These are phyloP conservation scores for Hermaeophaga mercurialis DNA, from an alignment of 2,888 invertebrate species.

Conservation along the genomic window DNA sequence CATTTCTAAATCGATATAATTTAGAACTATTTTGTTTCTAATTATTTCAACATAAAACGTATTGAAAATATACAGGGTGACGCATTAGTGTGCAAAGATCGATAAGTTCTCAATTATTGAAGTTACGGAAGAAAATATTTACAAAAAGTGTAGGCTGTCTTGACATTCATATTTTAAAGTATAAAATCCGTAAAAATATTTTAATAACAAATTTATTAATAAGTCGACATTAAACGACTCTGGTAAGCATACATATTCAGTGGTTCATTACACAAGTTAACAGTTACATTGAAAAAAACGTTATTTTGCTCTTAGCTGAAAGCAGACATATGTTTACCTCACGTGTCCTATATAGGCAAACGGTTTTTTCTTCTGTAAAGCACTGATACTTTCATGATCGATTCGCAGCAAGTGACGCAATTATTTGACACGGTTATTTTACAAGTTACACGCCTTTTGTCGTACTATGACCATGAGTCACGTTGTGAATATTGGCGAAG, in stretches of 20 bases:
- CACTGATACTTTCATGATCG: conserved; percentile 16
- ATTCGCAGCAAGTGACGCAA: conserved; percentile 14
- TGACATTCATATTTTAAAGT: no score
- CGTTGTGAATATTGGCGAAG: neutral
- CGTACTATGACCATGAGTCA: conserved; percentile 12
- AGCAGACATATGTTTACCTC: conserved; percentile 15
- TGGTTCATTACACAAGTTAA: conserved; percentile 6
- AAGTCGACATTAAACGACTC: neutral
- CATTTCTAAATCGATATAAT: no score
- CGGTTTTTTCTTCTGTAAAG: neutral
- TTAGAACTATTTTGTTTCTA: no score
- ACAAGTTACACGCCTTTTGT: conserved; percentile 16
- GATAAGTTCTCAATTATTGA: no score
- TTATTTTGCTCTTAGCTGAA: conserved; percentile 1
- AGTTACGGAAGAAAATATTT: no score
- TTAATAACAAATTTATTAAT: neutral
- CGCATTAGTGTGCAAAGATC: no score
- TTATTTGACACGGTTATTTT: conserved; percentile 19
- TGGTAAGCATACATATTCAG: neutral
- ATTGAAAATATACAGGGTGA: no score
- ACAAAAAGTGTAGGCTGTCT: no score
- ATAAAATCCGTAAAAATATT: no score
- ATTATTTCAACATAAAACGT: no score
- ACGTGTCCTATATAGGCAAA: conserved; percentile 14
- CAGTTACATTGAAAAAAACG: conserved; percentile 11